Base-by-base conservation (phyloP, 1,140 invertebrate genomes). In the Drosophila parvula region DNA sequence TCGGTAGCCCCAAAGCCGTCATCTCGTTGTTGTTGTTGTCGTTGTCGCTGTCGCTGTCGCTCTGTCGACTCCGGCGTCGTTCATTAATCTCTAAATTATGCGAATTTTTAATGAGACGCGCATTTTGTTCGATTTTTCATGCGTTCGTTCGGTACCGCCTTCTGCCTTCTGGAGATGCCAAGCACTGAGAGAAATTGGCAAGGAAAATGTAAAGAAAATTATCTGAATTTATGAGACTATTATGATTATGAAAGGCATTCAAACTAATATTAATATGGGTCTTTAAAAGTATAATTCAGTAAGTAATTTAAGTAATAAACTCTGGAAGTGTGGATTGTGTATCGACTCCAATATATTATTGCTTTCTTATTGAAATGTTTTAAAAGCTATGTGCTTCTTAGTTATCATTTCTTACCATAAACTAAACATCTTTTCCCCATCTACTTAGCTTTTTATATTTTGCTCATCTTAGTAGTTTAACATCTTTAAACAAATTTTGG, bases 81-180 rank as follows among this genome's bases (percentile, higher is more conserved):
- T 89, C 84, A 89, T 89, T 89, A 89, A 89, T 89, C 80, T 89
- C 79, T 89, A 89, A 89, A 89, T 89, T 89, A 89, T 90, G 84
- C 85, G 84, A 89, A 89, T 89, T 89, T 89, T 89, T 89, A 89
- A 89, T 89, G 85, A 89, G 78, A 55, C 85, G 85, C 84, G 80
- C 84, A 90, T 90, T 89, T 89, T 83, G 84, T 89, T 84, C 81
- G 80, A 89, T 84, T 84, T 89, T 84, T 84, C 74, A 84, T 89
- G 77, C 74, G 79, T 76, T 80, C 57, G 51, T 28, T 40, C 53
- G 40, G 56, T 22, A 28, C 58, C 63, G 40, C 40, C 63, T 58
- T 18, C 51, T 67, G 36, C 11, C 34, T 36, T 27, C 47, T 43
- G 47, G 16, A 69, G 65, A 65, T 53, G 18, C 12, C 10, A 14